Conservation (phyloP, 2,113 vertebrate genomes). For the Variabilichromis moorii region DNA sequence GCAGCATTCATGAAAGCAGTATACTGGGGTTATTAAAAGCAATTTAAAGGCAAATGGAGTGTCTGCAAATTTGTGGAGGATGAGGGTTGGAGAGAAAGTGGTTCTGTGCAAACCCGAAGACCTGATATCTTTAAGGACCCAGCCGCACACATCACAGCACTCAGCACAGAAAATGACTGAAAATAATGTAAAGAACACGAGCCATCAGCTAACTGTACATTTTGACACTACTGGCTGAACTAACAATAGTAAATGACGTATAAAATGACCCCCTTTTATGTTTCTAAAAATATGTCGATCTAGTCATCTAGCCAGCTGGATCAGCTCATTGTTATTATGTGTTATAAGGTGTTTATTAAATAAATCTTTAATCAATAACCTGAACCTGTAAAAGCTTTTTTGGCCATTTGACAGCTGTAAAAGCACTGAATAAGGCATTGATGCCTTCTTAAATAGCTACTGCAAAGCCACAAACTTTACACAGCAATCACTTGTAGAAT, state of each 20-base stretch:
- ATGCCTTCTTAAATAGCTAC: background rate
- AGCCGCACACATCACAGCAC: background rate
- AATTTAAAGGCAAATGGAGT: background rate
- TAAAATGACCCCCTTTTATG: background rate
- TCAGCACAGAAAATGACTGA: background rate
- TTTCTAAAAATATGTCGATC: background rate
- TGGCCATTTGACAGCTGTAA: background rate
- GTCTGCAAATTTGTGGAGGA: background rate
- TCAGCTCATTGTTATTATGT: background rate
- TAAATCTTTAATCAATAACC: background rate
- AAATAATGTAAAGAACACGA: background rate
- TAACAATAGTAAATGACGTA: background rate
- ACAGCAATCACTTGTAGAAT: background rate
- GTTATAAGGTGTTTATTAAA: background rate
- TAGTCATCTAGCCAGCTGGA: background rate
- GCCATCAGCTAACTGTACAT: background rate
- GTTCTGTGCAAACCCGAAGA: background rate
- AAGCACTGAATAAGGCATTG: background rate
- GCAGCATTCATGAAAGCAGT: background rate
- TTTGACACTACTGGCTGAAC: background rate
- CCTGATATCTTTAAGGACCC: background rate
- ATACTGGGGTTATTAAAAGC: background rate
- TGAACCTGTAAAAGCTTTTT: background rate
- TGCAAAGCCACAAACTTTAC: background rate
- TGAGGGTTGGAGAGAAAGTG: background rate